Conservation (phyloP, 2,113 vertebrate species). For the Brachirus orientalis region DNA sequence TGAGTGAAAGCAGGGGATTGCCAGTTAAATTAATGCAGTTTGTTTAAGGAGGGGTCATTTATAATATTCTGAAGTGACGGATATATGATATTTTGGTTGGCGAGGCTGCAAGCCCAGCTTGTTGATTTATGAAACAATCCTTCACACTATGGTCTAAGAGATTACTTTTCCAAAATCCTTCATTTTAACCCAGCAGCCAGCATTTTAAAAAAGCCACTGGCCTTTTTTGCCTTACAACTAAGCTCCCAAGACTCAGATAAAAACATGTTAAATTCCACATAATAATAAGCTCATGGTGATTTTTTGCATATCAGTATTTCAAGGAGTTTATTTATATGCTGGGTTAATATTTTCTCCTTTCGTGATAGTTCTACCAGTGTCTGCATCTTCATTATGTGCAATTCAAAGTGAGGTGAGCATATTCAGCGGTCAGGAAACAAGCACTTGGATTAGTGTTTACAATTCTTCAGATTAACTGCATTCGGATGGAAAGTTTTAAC, state of each 20-base stretch:
- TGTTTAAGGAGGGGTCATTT: slow-evolving; percentile 47
- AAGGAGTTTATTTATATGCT: neutral
- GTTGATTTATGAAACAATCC: slow-evolving; percentile 61
- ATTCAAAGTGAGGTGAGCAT: slow-evolving; percentile 48
- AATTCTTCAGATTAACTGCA: slow-evolving; percentile 55
- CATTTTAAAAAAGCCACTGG: too few species aligned
- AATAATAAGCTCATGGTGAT: slow-evolving; percentile 28
- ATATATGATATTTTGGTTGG: slow-evolving; percentile 56
- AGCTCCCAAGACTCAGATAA: neutral
- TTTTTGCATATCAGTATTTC: slow-evolving; percentile 12
- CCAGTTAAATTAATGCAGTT: slow-evolving; percentile 47
- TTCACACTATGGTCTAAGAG: slow-evolving; percentile 29
- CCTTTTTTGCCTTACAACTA: neutral
- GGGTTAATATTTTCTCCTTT: neutral
- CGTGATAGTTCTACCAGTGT: neutral
- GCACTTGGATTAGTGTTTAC: slow-evolving; percentile 40
- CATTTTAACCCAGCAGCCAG: slow-evolving; percentile 21
- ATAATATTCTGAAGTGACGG: slow-evolving; percentile 47
- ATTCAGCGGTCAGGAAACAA: slow-evolving; percentile 43
- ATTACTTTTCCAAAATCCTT: slow-evolving; percentile 39
- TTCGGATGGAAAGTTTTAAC: slow-evolving; percentile 31
- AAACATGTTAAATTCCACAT: slow-evolving; percentile 7
- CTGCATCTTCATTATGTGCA: slow-evolving; percentile 4
- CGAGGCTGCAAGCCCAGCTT: slow-evolving; percentile 32
- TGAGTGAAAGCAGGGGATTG: slow-evolving; percentile 39